Percentiles rank a stretch among this genome's conserved stretches.
Evolutionary conservation across 2,797 vertebrate genomes (phyloP).

Genomic region (Liasis olivaceus): DNA sequence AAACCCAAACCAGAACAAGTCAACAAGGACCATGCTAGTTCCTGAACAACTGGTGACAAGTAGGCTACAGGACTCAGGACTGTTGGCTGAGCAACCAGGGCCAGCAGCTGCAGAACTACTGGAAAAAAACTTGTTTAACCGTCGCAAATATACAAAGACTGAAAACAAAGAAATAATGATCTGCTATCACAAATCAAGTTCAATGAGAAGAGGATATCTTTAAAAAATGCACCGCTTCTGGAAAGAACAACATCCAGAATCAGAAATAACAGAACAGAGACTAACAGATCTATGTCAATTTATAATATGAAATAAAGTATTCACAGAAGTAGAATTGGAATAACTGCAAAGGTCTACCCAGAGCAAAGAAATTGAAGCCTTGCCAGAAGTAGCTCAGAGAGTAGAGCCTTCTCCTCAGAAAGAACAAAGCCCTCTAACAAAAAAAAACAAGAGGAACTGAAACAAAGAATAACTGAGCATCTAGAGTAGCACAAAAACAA

Average conservation of each 20-base stretch:
- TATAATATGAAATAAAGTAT: not conserved
- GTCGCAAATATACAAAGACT: not conserved
- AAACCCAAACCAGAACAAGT: no score
- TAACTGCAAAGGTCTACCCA: not conserved
- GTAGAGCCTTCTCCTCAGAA: no score
- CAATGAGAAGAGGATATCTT: not conserved
- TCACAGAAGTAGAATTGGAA: not conserved
- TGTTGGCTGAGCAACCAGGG: no score
- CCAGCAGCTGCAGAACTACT: no score
- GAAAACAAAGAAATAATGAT: not conserved
- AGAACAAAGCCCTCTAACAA: no score
- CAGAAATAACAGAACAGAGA: not conserved
- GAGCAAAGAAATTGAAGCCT: not conserved
- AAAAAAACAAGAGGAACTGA: no score
- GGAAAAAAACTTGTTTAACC: no score
- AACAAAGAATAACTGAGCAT: no score
- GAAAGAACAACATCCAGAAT: not conserved
- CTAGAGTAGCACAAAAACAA: no score
- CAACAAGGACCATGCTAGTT: no score
- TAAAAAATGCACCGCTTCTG: not conserved
- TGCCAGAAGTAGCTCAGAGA: not conserved
- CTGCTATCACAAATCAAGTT: not conserved
- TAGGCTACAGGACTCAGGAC: no score
- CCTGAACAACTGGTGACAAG: no score
- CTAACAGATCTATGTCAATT: not conserved